These are phyloP conservation scores for Philereme transversata DNA, from an alignment of 2,888 invertebrate genomes.

Conservation along the genomic window DNA sequence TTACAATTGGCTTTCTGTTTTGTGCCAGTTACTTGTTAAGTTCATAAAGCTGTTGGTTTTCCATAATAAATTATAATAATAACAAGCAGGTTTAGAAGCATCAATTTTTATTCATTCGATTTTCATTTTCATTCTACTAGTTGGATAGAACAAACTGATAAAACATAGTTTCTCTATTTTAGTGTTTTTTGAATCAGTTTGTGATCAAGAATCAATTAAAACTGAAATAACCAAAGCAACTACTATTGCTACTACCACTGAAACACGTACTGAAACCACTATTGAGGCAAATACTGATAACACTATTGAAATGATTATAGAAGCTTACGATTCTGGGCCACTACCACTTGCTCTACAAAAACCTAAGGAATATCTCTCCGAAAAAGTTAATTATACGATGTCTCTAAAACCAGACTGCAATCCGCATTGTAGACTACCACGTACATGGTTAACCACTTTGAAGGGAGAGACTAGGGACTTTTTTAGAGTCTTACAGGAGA, in stretches of 20 bases:
- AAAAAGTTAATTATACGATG: too few species aligned
- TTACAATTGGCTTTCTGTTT: too few species aligned
- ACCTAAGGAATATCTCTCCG: too few species aligned
- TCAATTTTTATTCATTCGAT: background rate
- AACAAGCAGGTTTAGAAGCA: too few species aligned
- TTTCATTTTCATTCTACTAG: too few species aligned
- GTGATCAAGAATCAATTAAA: constrained; percentile 4
- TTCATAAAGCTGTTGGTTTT: too few species aligned
- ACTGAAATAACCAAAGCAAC: constrained; percentile 13
- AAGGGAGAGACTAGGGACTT: constrained; percentile 61
- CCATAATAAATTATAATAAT: too few species aligned
- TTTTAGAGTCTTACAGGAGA: constrained; percentile 44
- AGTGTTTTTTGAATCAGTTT: constrained; percentile 23
- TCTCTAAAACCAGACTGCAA: background rate
- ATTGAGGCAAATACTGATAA: background rate
- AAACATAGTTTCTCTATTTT: constrained; percentile 7
- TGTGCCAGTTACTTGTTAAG: too few species aligned
- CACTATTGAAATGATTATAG: background rate
- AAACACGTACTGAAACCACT: background rate
- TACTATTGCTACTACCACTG: constrained; percentile 6
- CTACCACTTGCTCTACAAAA: too few species aligned
- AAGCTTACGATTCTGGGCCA: background rate
- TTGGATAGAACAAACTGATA: background rate
- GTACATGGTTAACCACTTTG: constrained; percentile 51
- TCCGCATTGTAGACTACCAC: constrained; percentile 35